Evolutionary conservation across 1,140 invertebrate species (phyloP), one percentile per base, ranked within the genome.

Genomic region (Calliopsis andreniformis): DNA sequence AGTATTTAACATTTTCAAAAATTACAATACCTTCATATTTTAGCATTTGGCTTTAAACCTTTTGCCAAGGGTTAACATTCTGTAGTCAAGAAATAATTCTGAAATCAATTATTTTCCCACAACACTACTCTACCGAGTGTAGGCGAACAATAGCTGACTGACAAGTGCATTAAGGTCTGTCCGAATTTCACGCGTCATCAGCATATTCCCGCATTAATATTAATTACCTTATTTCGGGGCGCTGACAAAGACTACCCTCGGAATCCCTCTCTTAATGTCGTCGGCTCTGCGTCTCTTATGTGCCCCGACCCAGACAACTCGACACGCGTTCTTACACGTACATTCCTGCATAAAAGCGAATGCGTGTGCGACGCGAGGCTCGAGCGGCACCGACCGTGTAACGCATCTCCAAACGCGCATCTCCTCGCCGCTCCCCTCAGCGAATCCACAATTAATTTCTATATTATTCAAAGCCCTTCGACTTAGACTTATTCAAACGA

Each of bases 281-380:
- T 62, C 63, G 71, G 47, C 64, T 59, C 58, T 70, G 28, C 49
- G 30, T 53, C 72, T 49, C 70, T 72, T 63, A 28, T 43, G 25
- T 63, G 49, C 42, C 61, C 49, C 75, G n/a, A 55, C 56, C 62
- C 64, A 80, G 78, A 70, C 73, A 59, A 64, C 73, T 77, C 67
- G 75, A 80, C 67, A 51, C 56, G 73, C 78, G 75, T 77, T 63
- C 66, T 80, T 80, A 80, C 73, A 62, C 73, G 55, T 49, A 80
- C 67, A 55, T 77, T 45, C 47, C 51, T 30, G 45, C 73, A 64
- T 58, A 71, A 80, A 77, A 71, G 53, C 53, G 73, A 7, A 28
- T 53, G 32, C 78, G 68, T 77, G 58, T 45, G 58, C 35, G 63
- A 75, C 32, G 39, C 47, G 49, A 62, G 55, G 20, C 51, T 61